Conservation (phyloP, 2,113 vertebrate species). For the Barnardius zonarius region DNA sequence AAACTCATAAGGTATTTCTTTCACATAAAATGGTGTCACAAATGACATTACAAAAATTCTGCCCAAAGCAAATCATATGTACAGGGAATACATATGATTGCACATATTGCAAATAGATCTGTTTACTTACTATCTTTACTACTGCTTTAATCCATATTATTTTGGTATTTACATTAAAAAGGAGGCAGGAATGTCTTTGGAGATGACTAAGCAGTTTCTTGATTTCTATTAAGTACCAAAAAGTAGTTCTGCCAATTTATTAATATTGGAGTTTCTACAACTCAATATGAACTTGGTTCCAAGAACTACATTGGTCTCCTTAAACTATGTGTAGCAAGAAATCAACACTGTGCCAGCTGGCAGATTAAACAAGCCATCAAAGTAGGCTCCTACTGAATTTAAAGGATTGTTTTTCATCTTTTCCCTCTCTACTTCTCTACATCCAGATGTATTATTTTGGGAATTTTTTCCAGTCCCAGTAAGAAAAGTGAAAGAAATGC, state of each 20-base stretch:
- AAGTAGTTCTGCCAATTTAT: slow-evolving; percentile 63
- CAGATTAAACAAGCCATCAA: slow-evolving; percentile 71
- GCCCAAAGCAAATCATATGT: background rate
- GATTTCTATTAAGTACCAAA: slow-evolving; percentile 59
- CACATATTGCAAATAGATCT: background rate
- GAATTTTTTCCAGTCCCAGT: slow-evolving; percentile 69
- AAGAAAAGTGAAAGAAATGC: slow-evolving; percentile 59
- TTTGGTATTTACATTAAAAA: background rate
- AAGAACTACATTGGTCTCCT: slow-evolving; percentile 72
- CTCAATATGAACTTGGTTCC: slow-evolving; percentile 69
- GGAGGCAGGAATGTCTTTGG: slow-evolving; percentile 21
- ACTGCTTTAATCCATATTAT: background rate
- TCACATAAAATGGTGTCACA: background rate
- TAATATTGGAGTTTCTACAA: slow-evolving; percentile 72
- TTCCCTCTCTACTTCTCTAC: slow-evolving; percentile 56
- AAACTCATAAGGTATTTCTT: background rate
- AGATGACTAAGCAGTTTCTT: slow-evolving; percentile 76
- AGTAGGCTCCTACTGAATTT: slow-evolving; percentile 73
- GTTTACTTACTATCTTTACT: background rate
- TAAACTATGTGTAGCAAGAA: slow-evolving; percentile 73
- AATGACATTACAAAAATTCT: background rate
- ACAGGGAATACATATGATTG: background rate
- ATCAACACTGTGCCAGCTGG: slow-evolving; percentile 70
- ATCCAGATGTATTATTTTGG: slow-evolving; percentile 72
- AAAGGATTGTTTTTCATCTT: slow-evolving; percentile 72